phyloP scores from a whole-genome alignment of 2,797 vertebrate species.

The Nannoperca obscura region DNA sequence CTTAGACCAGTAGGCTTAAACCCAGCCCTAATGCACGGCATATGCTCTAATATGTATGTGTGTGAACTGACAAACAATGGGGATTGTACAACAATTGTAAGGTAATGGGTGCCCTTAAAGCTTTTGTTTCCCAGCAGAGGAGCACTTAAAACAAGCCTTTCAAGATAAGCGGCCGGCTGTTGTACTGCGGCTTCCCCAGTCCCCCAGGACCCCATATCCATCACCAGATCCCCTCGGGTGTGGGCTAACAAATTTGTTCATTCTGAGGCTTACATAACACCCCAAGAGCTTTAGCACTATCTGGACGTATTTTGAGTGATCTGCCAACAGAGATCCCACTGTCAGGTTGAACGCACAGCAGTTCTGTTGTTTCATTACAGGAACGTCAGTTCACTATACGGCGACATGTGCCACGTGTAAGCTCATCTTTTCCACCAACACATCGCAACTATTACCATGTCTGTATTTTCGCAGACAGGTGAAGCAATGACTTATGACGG shows the following conservation, averaged over 20 bases:
- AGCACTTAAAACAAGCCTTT: conserved; percentile 84
- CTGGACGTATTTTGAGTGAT: conserved; percentile 70
- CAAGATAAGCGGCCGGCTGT: conserved; percentile 83
- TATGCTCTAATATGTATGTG: conserved; percentile 72
- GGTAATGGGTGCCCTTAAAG: conserved; percentile 82
- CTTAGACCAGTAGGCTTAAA: conserved; percentile 17
- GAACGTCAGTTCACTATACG: conserved; percentile 51
- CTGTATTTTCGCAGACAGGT: conserved; percentile 47
- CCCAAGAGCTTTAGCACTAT: conserved; percentile 74
- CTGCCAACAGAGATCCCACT: conserved; percentile 58
- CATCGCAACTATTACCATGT: conserved; percentile 34
- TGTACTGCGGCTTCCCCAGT: conserved; percentile 71
- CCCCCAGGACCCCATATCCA: conserved; percentile 84
- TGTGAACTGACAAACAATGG: conserved; percentile 74
- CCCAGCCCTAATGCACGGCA: conserved; percentile 56
- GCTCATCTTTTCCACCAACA: conserved; percentile 55
- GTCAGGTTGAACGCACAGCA: conserved; percentile 33
- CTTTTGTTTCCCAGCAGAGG: conserved; percentile 82
- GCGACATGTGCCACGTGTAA: conserved; percentile 14
- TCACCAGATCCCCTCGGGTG: conserved; percentile 86
- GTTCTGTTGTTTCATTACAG: conserved; percentile 48
- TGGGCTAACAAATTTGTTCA: conserved; percentile 86
- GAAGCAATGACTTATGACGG: conserved; percentile 49
- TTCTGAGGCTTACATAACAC: conserved; percentile 83
- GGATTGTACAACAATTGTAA: conserved; percentile 77